Conservation (phyloP, 2,113 vertebrate species). For the Mormyrus lacerda region DNA sequence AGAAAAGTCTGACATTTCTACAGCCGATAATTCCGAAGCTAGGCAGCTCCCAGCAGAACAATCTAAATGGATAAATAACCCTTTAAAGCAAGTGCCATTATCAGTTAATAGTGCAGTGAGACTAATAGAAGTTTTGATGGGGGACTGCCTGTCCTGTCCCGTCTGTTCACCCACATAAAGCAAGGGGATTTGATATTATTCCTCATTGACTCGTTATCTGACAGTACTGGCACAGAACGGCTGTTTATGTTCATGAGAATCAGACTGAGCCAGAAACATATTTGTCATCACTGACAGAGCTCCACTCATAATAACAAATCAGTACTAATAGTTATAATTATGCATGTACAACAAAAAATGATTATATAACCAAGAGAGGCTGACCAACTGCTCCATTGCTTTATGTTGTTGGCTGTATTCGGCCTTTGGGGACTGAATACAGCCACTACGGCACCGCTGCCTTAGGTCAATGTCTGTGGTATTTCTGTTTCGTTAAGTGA, state of each 20-base stretch:
- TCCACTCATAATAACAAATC: background rate
- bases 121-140: background rate
- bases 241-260: background rate
- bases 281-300: background rate
- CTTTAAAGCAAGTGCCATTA: background rate
- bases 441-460: background rate
- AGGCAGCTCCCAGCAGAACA: background rate
- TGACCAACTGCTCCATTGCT: background rate
- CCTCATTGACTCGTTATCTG: background rate
- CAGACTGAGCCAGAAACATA: background rate
- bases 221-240: background rate
- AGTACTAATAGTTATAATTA: background rate
- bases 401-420: background rate
- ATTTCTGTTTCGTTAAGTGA: background rate
- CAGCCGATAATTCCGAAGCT: background rate
- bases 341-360: background rate
- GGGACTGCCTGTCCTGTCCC: background rate
- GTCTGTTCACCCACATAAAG: background rate
- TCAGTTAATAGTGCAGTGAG: background rate
- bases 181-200: background rate
- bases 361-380: background rate
- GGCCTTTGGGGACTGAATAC: too few relatives aligned
- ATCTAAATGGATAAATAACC: background rate
- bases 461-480: background rate
- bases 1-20: background rate